Percentiles rank a stretch among this genome's conserved stretches.
phyloP scores from a whole-genome alignment of 2,113 vertebrate genomes.

The Aythya baeri region DNA sequence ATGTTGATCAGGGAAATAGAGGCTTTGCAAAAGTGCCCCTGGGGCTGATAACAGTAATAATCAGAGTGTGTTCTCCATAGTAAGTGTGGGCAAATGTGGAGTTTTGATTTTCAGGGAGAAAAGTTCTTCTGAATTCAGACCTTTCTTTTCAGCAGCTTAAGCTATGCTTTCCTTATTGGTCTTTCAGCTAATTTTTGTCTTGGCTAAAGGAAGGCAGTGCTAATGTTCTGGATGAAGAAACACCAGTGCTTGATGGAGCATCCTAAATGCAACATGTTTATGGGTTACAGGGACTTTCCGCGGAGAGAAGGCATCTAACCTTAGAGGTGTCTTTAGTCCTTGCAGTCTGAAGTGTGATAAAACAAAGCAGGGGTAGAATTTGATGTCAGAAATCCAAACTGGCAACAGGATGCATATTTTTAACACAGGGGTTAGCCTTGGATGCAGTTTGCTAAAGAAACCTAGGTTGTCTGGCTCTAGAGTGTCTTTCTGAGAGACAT shows the following conservation, averaged over 20 bases:
- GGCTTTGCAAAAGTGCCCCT: not conserved
- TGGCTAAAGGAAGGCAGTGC: not conserved
- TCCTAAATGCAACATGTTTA: not conserved
- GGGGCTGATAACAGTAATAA: not conserved
- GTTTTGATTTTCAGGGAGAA: not conserved
- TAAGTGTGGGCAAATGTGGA: not conserved
- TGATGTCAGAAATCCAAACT: constrained; percentile 16
- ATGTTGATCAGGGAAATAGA: not conserved
- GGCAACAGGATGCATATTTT: constrained; percentile 1
- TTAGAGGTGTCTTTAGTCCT: not conserved
- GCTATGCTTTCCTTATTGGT: not conserved
- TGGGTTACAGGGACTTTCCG: not conserved
- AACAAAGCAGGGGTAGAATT: not conserved
- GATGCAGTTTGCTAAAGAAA: constrained; percentile 11
- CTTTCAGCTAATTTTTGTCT: not conserved
- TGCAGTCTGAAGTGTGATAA: not conserved
- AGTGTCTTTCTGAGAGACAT: constrained; percentile 37
- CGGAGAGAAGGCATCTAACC: not conserved
- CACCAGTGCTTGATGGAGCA: not conserved
- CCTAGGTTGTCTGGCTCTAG: constrained; percentile 13
- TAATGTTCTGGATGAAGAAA: not conserved
- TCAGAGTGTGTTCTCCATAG: not conserved
- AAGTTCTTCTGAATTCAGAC: not conserved
- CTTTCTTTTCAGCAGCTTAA: not conserved
- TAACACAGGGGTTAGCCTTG: not conserved